Percentiles rank a stretch among this genome's conserved stretches.
phyloP scores from a whole-genome alignment of 2,888 invertebrate genomes.

The Octodonta nipae region DNA sequence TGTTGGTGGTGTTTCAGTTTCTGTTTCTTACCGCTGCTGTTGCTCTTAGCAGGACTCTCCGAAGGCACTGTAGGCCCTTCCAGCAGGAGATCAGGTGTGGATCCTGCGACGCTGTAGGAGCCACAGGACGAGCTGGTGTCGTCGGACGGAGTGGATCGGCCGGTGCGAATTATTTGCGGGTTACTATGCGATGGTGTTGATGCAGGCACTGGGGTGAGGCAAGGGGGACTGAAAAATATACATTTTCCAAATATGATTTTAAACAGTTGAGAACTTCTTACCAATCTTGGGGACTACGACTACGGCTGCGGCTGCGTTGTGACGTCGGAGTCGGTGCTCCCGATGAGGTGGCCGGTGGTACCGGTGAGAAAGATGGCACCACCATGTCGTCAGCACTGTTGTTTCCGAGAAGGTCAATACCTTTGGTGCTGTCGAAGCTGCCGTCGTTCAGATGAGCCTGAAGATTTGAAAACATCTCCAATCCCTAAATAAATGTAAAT shows the following conservation, averaged over 20 bases:
- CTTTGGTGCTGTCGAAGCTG: slow-evolving; percentile 77
- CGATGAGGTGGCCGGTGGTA: slow-evolving; percentile 1
- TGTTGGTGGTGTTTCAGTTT: not conserved
- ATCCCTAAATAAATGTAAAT: slow-evolving; percentile 13
- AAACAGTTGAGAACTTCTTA: too few species aligned
- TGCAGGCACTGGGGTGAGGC: slow-evolving; percentile 32
- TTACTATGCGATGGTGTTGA: too few species aligned
- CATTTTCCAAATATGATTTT: too few species aligned
- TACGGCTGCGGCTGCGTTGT: not conserved
- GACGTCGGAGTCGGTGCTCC: too few species aligned
- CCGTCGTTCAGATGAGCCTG: slow-evolving; percentile 31
- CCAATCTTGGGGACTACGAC: too few species aligned
- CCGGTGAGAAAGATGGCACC: slow-evolving; percentile 18
- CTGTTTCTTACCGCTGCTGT: not conserved
- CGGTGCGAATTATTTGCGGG: slow-evolving; percentile 26
- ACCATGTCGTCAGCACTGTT: slow-evolving; percentile 43
- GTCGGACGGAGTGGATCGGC: slow-evolving; percentile 42
- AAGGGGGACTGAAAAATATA: too few species aligned
- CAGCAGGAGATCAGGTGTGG: slow-evolving; percentile 32
- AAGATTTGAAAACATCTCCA: slow-evolving; percentile 12
- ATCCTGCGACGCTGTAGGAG: slow-evolving; percentile 40
- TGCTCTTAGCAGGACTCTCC: slow-evolving; percentile 11
- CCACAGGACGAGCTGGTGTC: slow-evolving; percentile 46
- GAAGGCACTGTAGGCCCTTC: slow-evolving; percentile 33
- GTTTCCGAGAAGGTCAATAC: slow-evolving; percentile 50